These are phyloP conservation scores for Amblyteles armatorius DNA, from an alignment of 2,888 invertebrate genomes.

Conservation along the genomic window DNA sequence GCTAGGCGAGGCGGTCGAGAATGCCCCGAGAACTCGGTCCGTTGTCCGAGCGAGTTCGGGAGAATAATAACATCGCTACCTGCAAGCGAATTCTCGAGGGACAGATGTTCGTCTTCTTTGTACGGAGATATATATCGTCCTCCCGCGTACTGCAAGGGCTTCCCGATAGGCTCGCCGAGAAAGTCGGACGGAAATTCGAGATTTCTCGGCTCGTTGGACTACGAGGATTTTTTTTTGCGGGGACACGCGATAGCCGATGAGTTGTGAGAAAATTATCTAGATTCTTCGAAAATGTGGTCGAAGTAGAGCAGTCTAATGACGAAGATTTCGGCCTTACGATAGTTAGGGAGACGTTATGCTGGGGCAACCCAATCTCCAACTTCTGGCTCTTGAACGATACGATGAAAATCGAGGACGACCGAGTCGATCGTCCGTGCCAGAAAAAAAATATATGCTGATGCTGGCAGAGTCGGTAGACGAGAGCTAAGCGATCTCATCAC, in stretches of 20 bases:
- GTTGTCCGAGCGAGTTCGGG: neutral
- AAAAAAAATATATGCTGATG: constrained; percentile 8
- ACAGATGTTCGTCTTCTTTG: constrained; percentile 59
- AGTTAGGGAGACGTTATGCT: constrained; percentile 31
- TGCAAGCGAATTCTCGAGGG: constrained; percentile 51
- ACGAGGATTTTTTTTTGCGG: neutral
- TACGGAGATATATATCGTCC: neutral
- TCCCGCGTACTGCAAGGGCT: neutral
- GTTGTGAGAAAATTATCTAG: neutral
- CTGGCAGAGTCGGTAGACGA: constrained; percentile 46
- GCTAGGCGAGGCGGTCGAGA: neutral
- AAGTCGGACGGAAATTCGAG: constrained; percentile 31
- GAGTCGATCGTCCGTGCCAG: constrained; percentile 28
- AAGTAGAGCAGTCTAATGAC: constrained; percentile 44
- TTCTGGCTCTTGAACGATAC: constrained; percentile 15
- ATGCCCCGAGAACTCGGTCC: neutral
- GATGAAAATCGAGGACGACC: constrained; percentile 30
- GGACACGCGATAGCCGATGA: neutral
- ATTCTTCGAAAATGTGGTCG: neutral
- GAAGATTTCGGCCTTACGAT: constrained; percentile 56
- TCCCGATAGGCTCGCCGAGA: neutral
- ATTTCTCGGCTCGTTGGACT: constrained; percentile 22
- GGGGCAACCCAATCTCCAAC: constrained; percentile 38
- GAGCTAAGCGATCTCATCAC: constrained; percentile 25
- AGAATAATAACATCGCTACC: constrained; percentile 46